phyloP scores from a whole-genome alignment of 2,113 vertebrate species.

The Varanus komodoensis region DNA sequence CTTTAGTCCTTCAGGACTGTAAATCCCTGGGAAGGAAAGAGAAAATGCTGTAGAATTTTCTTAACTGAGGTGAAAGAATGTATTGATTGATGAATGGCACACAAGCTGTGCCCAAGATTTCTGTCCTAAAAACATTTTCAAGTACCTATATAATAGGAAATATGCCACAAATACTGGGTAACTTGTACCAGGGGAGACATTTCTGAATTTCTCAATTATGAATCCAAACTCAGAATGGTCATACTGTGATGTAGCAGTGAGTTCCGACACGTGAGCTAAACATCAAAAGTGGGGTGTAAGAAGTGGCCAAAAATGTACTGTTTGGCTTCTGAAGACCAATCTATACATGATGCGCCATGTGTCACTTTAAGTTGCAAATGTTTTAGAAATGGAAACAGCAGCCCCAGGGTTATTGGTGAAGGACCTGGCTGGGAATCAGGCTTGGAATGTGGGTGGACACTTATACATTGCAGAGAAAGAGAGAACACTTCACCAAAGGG shows the following conservation, averaged over 20 bases:
- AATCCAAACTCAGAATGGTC: neutral
- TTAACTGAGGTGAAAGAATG: neutral
- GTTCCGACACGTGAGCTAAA: neutral
- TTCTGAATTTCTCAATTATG: neutral
- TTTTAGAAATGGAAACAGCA: neutral
- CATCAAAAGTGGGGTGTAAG: neutral
- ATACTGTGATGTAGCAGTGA: neutral
- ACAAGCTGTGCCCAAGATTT: neutral
- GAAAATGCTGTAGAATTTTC: neutral
- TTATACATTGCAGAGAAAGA: no score
- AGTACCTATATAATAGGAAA: neutral
- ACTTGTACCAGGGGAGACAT: neutral
- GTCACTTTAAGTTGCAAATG: neutral
- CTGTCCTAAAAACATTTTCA: constrained; percentile 13
- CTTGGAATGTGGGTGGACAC: neutral
- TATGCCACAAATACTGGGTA: neutral
- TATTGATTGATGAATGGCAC: neutral
- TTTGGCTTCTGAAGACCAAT: neutral
- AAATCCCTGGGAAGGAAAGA: constrained; percentile 8
- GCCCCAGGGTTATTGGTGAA: neutral
- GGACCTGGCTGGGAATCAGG: neutral
- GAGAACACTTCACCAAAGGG: no score
- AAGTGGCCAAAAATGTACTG: neutral
- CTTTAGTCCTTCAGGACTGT: neutral
- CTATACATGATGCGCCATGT: neutral